These are phyloP conservation scores for Caretta caretta DNA, from an alignment of 2,113 vertebrate species.

Conservation along the genomic window DNA sequence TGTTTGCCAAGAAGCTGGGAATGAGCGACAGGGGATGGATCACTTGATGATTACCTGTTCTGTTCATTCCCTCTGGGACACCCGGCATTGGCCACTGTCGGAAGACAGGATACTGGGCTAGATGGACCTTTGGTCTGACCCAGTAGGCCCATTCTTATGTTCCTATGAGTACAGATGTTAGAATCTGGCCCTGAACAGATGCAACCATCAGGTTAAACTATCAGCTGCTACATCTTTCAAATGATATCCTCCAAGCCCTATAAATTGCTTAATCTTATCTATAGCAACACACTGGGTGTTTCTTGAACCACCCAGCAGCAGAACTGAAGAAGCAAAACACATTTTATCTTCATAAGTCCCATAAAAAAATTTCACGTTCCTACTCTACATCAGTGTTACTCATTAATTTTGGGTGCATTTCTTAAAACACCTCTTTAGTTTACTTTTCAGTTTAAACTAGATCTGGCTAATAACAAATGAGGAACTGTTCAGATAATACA, in stretches of 20 bases:
- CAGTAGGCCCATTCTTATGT: no score
- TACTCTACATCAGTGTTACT: neutral
- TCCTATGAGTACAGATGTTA: neutral
- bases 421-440: neutral
- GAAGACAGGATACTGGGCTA: no score
- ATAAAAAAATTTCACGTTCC: neutral
- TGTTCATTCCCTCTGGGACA: no score
- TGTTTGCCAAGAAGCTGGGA: no score
- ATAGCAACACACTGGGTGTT: neutral
- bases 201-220: neutral
- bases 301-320: neutral
- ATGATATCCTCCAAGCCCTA: accelerated
- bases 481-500: neutral
- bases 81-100: no score
- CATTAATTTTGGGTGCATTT: neutral
- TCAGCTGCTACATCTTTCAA: neutral
- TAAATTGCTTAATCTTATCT: neutral
- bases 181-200: neutral
- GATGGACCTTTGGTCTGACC: no score
- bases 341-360: neutral
- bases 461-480: neutral
- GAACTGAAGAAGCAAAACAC: neutral
- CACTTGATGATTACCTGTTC: no score
- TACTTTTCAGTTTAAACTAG: neutral
- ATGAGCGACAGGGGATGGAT: no score